phyloP scores from a whole-genome alignment of 2,888 invertebrate species.

The Lasioglossum leucozonium region DNA sequence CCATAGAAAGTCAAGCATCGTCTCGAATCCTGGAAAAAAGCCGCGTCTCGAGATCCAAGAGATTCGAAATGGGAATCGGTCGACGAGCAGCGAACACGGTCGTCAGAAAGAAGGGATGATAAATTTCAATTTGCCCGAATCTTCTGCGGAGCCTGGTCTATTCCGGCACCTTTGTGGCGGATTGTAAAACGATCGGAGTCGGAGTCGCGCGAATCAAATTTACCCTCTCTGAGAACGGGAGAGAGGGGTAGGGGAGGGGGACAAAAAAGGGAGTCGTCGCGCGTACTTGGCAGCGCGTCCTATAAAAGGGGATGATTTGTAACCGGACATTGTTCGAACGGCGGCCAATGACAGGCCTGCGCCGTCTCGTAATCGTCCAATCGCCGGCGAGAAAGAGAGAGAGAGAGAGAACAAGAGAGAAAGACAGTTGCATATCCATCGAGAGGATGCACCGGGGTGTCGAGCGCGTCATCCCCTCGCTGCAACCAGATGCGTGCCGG shows the following conservation, averaged over 20 bases:
- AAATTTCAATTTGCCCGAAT: constrained; percentile 68
- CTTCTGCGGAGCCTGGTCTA: constrained; percentile 8
- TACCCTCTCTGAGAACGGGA: constrained; percentile 27
- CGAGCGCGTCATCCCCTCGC: constrained; percentile 27
- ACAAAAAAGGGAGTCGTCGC: constrained; percentile 59
- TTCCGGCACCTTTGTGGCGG: constrained; percentile 15
- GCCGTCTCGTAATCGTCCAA: constrained; percentile 53
- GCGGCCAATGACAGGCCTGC: constrained; percentile 56
- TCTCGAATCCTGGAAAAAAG: neutral
- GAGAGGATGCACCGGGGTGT: constrained; percentile 34
- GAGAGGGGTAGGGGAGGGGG: neutral
- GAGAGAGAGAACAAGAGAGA: neutral
- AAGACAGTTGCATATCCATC: neutral
- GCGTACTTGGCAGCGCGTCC: constrained; percentile 57
- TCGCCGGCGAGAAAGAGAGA: constrained; percentile 24
- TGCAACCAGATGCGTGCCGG: constrained; percentile 80
- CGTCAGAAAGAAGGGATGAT: constrained; percentile 39
- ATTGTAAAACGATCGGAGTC: constrained; percentile 48
- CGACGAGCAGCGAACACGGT: neutral
- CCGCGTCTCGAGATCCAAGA: neutral
- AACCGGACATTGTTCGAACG: constrained; percentile 72
- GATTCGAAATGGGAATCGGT: neutral
- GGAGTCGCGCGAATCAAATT: constrained; percentile 58
- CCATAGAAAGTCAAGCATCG: neutral
- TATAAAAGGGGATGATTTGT: constrained; percentile 77